phyloP scores from a whole-genome alignment of 2,113 vertebrate genomes.

The Gymnocephalus cernua region DNA sequence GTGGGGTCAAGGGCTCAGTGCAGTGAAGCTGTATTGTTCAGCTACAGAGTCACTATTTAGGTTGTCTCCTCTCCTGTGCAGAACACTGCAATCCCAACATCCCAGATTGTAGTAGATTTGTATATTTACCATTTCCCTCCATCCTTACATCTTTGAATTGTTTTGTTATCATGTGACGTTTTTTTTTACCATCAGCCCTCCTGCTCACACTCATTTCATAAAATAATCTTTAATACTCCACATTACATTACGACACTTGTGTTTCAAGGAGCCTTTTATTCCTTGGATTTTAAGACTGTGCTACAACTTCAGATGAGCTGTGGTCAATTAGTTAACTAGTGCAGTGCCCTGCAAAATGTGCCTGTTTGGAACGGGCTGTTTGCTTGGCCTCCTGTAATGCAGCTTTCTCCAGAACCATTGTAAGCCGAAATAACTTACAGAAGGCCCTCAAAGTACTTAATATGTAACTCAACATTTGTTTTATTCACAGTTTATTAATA shows the following conservation, averaged over 20 bases:
- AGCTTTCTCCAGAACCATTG: too few species aligned
- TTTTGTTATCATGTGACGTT: not conserved
- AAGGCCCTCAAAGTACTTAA: too few species aligned
- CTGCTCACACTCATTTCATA: not conserved
- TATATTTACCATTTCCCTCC: constrained; percentile 18
- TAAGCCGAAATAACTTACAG: too few species aligned
- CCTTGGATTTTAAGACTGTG: not conserved
- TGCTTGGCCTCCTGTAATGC: too few species aligned
- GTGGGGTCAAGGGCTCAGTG: constrained; percentile 4
- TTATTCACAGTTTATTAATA: too few species aligned
- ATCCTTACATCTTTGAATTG: not conserved
- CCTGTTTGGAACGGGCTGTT: too few species aligned
- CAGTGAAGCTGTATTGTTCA: not conserved
- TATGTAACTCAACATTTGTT: too few species aligned
- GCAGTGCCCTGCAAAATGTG: too few species aligned
- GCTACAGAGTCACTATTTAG: constrained; percentile 13
- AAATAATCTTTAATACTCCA: not conserved
- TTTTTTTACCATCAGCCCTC: not conserved
- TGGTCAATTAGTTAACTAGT: not conserved
- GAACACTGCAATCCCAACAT: constrained; percentile 9
- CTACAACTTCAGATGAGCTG: not conserved
- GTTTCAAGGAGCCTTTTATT: constrained; percentile 15
- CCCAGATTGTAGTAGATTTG: not conserved
- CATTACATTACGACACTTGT: not conserved
- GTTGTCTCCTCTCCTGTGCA: constrained; percentile 6